A percentile compares a stretch with the other conserved stretches of the same genome.
Conservation (phyloP, 2,113 vertebrate genomes). For the Aix galericulata region DNA sequence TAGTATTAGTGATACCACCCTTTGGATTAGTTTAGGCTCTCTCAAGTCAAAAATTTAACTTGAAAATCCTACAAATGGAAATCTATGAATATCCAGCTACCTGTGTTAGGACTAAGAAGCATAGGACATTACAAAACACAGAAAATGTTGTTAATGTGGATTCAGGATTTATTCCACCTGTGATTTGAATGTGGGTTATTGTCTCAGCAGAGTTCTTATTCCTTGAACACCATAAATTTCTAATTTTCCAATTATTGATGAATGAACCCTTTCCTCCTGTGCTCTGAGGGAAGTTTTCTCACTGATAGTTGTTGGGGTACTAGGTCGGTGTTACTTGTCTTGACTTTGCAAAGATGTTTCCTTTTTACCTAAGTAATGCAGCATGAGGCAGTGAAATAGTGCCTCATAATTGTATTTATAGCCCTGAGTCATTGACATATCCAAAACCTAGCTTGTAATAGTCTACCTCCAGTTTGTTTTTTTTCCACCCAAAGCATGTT, state of each 20-base stretch:
- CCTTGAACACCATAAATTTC: background rate
- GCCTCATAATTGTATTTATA: background rate
- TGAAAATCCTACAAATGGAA: background rate
- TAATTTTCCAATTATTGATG: background rate
- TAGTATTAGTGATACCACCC: background rate
- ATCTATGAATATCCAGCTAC: accelerated
- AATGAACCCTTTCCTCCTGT: background rate
- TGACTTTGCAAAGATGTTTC: background rate
- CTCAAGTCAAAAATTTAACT: background rate
- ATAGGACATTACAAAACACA: background rate
- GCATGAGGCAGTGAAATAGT: background rate
- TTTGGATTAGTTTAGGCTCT: background rate
- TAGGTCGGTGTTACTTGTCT: background rate
- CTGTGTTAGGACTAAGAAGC: background rate
- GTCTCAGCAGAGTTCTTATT: background rate
- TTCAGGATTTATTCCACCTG: background rate
- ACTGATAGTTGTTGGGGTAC: accelerated
- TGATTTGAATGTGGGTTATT: background rate
- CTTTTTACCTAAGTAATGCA: background rate
- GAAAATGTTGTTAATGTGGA: background rate
- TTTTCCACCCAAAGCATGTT: background rate
- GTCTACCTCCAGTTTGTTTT: background rate
- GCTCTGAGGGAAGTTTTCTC: background rate
- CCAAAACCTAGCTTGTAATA: background rate
- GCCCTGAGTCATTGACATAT: background rate